Conservation (phyloP, 2,797 vertebrate genomes). For the Poecilia velifera region DNA sequence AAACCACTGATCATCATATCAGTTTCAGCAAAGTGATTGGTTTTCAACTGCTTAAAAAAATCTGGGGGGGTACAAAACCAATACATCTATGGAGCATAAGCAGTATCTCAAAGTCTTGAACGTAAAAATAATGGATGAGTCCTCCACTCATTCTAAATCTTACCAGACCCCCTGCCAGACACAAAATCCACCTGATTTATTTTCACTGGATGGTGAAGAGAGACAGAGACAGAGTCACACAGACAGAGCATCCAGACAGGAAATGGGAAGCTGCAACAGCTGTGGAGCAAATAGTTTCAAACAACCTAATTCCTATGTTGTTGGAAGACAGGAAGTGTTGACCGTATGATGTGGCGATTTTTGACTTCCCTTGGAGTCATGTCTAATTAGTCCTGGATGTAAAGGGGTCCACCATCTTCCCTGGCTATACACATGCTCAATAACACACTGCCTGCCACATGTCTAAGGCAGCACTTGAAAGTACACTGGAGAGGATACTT, state of each 20-base stretch:
- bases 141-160: constrained; percentile 40
- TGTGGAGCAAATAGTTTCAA: constrained; percentile 44
- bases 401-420: constrained; percentile 63
- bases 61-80: neutral
- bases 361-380: constrained; percentile 66
- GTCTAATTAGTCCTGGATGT: constrained; percentile 68
- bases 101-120: neutral
- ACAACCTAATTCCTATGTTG: constrained; percentile 34
- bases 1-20: too few species aligned
- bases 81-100: neutral
- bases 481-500: constrained; percentile 16
- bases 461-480: constrained; percentile 53
- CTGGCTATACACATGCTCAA: constrained; percentile 6
- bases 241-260: constrained; percentile 54
- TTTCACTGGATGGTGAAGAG: constrained; percentile 42
- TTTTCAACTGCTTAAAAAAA: too few species aligned
- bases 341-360: constrained; percentile 67
- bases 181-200: constrained; percentile 61
- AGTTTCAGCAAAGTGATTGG: too few species aligned
- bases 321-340: constrained; percentile 60
- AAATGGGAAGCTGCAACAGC: constrained; percentile 55
- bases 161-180: constrained; percentile 46
- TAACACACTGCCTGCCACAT: constrained; percentile 69
- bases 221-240: constrained; percentile 56
- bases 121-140: constrained; percentile 6